Evolutionary conservation across 2,113 vertebrate genomes (phyloP), one percentile per base, ranked within the genome.

Genomic region (Ranitomeya variabilis): DNA sequence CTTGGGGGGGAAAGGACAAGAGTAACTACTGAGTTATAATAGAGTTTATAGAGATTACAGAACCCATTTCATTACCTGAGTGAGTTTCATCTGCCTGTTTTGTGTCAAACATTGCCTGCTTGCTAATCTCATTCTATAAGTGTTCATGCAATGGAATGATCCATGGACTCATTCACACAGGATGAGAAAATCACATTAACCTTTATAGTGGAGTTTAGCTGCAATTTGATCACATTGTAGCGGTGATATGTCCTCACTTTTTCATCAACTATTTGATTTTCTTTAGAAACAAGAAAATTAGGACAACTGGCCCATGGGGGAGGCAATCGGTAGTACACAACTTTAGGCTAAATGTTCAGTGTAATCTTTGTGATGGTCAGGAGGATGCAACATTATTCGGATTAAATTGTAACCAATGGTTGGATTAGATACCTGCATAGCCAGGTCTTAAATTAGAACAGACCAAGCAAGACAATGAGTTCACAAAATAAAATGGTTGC

Each of bases 1-100:
- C 82, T 69, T 71, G 82, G 82, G 82, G 66, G 67, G 82, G n/a
- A 69, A 51, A 84, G 82, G 64, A 84, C 82, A 84, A 71, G 82
- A 84, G 82, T 84, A 84, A 84, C 82, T 84, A 84, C 82, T 84
- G 82, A 84, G 82, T 84, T 84, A 84, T 84, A 84, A 84, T 84
- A 67, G 82, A 84, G 82, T 84, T 84, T 84, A 84, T 84, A 69
- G 82, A 84, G 82, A 84, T 84, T 84, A 84, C 82, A 84, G 82
- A 84, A 84, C 82, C 82, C 82, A 84, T 84, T 84, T 84, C 82
- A 84, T 84, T 84, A 84, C 82, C 64, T 71, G 82, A 84, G 82
- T 84, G 82, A 84, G 82, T 71, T 84, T 84, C 64, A 55, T 84
- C 82, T 84, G 82, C 82, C 82, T 84, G 82, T 84, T 84, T 69